A percentile compares a stretch with the other conserved stretches of the same genome.
These are phyloP conservation scores for Paracyclopina nana DNA, from an alignment of 1,140 invertebrate genomes.

Conservation along the genomic window DNA sequence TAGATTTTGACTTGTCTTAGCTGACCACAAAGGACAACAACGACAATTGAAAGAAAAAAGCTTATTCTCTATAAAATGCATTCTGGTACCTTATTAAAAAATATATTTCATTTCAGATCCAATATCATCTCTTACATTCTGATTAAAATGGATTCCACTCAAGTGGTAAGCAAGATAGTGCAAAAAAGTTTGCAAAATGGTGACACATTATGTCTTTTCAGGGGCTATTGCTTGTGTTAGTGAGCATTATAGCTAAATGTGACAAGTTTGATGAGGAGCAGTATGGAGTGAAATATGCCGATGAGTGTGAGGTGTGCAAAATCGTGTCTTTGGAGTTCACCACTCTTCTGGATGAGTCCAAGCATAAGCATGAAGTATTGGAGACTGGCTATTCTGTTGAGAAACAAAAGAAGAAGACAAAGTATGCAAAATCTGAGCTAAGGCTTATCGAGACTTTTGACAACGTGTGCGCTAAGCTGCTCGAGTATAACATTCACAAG, in stretches of 20 bases:
- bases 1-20: no score
- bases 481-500: constrained; percentile 87
- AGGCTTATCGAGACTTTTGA: constrained; percentile 72
- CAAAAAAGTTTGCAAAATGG: no score
- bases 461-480: constrained; percentile 63
- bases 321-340: constrained; percentile 63
- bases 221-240: no score
- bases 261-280: constrained; percentile 21
- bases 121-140: no score
- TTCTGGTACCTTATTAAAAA: no score
- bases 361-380: constrained; percentile 64
- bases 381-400: constrained; percentile 41
- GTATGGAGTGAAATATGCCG: constrained; percentile 23
- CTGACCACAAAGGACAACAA: no score
- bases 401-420: constrained; percentile 14
- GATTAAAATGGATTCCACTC: constrained; percentile 62
- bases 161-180: no score
- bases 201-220: no score
- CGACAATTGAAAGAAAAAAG: no score
- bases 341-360: constrained; percentile 58
- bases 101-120: no score
- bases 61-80: no score
- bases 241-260: no score
- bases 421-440: constrained; percentile 35
- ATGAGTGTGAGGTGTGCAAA: constrained; percentile 49